phyloP scores from a whole-genome alignment of 2,888 invertebrate genomes.

The Rhimphoctona megacephalus region DNA sequence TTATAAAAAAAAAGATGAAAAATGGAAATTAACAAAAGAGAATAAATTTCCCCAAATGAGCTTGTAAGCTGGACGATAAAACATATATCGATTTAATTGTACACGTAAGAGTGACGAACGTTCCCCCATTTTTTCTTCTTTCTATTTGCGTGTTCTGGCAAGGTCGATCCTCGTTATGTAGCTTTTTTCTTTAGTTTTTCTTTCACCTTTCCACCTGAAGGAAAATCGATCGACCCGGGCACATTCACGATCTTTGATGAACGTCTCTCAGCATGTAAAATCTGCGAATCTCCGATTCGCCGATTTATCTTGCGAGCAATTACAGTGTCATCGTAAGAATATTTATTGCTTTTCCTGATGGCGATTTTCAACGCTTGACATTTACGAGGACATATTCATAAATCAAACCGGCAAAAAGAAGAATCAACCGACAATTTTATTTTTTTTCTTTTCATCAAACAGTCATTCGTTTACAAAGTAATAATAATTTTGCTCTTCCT shows the following conservation, averaged over 20 bases:
- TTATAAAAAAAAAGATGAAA: too few species aligned
- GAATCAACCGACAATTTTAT: background rate
- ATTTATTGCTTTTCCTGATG: conserved; percentile 5
- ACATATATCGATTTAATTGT: background rate
- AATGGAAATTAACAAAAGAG: background rate
- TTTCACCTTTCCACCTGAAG: background rate
- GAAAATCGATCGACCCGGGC: conserved; percentile 53
- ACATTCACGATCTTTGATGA: conserved; percentile 9
- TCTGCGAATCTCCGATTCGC: background rate
- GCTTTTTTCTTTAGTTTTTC: conserved; percentile 4
- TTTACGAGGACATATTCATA: background rate
- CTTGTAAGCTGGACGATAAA: background rate
- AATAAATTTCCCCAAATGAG: background rate
- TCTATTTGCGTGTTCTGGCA: conserved; percentile 31
- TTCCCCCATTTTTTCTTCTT: conserved; percentile 15
- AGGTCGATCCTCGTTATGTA: conserved; percentile 38
- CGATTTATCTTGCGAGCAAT: background rate
- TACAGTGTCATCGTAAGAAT: conserved; percentile 10
- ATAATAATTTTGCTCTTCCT: conserved; percentile 2
- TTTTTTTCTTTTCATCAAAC: too few species aligned
- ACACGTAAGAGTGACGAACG: background rate
- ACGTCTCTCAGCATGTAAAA: conserved; percentile 11
- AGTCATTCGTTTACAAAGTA: background rate
- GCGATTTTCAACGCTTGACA: background rate
- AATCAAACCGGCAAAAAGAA: background rate